Percentiles rank a stretch among this genome's conserved stretches.
phyloP scores from a whole-genome alignment of 2,797 vertebrate species.

The Molossus molossus region DNA sequence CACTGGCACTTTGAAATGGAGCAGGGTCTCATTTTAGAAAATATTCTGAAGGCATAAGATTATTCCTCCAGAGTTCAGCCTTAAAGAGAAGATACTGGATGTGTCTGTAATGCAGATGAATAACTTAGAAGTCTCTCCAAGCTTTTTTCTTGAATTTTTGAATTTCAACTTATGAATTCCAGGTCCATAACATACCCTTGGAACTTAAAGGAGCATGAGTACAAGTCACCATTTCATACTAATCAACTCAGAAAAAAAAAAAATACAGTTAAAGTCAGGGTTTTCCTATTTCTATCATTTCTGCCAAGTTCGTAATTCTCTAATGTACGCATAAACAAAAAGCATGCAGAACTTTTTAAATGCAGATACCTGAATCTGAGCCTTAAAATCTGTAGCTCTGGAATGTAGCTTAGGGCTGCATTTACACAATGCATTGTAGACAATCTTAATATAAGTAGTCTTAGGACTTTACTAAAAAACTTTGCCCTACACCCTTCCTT shows the following conservation, averaged over 20 bases:
- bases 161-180: constrained; percentile 37
- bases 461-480: constrained; percentile 65
- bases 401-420: not conserved
- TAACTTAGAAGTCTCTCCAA: not conserved
- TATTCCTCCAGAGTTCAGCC: not conserved
- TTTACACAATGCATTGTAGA: not conserved
- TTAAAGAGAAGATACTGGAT: not conserved
- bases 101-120: not conserved
- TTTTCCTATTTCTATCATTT: not conserved
- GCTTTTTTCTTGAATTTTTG: not conserved
- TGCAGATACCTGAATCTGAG: not conserved
- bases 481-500: constrained; percentile 46
- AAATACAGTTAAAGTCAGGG: not conserved
- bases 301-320: constrained; percentile 46
- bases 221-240: constrained; percentile 1
- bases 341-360: not conserved
- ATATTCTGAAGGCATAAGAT: not conserved
- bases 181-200: not conserved
- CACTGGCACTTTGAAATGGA: not conserved
- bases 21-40: not conserved
- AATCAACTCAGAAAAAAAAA: not conserved
- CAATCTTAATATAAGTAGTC: constrained; percentile 15
- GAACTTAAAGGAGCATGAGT: not conserved
- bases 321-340: constrained; percentile 17
- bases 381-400: not conserved